Base-by-base conservation (phyloP, 2,113 vertebrate genomes). In the Ophiodon elongatus region DNA sequence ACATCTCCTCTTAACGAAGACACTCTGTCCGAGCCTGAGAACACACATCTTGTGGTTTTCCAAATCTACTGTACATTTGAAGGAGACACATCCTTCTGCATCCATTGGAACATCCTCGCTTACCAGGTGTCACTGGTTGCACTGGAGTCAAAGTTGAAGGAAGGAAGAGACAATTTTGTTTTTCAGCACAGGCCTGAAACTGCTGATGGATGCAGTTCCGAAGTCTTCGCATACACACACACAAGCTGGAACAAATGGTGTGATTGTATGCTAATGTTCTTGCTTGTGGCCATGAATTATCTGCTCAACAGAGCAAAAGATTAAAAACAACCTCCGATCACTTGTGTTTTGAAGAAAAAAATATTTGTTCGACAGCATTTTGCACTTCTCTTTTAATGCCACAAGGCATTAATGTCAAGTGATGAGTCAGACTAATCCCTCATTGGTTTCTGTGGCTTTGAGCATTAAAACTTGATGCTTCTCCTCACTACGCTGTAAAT, bases 361-460 rank as follows among this genome's bases (percentile, higher is more conserved):
- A 68, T 76, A 85, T 90, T 89, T 82, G 72, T 93, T 87, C 50
- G 47, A 91, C 91, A 91, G 76, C 86, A 17, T 93, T 94, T 93
- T 90, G 83, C 86, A 83, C 85, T 91, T 86, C 79, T 91, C 84
- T 77, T 79, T 80, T 68, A 86, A 90, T 77, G 91, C 91, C 91
- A 91, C 83, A 37, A 92, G 90, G 87, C 85, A 91, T 91, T 89
- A 66, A 62, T 87, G 88, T 90, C 79, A 91, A 91, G 91, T 91
- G 94, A 92, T 93, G 91, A 93, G 85, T 91, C 87, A 87, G 83
- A 87, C 90, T 89, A 90, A 95, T 93, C 90, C 86, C 84, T 92
- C 92, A 82, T 89, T 90, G 94, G 94, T 94, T 95, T 96, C 91
- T 95, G 94, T 93, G 95, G 95, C 93, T 94, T 91, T 89, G 90